Conservation (phyloP, 2,888 invertebrate genomes). For the Gordius sp. region DNA sequence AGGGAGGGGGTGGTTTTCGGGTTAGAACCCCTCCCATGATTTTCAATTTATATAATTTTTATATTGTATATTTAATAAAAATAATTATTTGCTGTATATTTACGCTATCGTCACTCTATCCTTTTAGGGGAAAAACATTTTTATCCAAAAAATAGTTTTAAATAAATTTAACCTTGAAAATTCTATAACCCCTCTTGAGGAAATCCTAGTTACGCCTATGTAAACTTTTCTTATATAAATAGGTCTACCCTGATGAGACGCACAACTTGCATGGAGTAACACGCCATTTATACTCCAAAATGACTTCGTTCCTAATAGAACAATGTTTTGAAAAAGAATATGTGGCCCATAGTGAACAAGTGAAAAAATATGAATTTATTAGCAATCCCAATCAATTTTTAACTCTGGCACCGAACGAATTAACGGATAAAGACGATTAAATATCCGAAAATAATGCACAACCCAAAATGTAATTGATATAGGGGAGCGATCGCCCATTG, state of each 20-base stretch:
- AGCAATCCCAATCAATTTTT: neutral
- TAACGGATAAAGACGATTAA: too few relatives aligned
- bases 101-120: neutral
- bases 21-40: too few relatives aligned
- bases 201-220: neutral
- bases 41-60: too few relatives aligned
- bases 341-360: neutral
- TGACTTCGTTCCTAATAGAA: slow-evolving; percentile 20
- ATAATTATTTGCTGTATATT: slow-evolving; percentile 10
- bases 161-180: too few relatives aligned
- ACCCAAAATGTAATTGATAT: too few relatives aligned
- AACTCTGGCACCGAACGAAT: too few relatives aligned
- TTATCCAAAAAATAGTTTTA: too few relatives aligned
- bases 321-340: neutral
- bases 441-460: too few relatives aligned
- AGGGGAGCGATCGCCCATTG: too few relatives aligned
- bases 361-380: neutral
- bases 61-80: neutral
- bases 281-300: slow-evolving; percentile 22
- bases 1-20: too few relatives aligned
- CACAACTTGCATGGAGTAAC: slow-evolving; percentile 20
- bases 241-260: slow-evolving; percentile 22
- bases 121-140: too few relatives aligned
- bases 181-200: too few relatives aligned
- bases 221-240: slow-evolving; percentile 14